Percentiles rank a stretch among this genome's conserved stretches.
Conservation (phyloP, 30 jellyfish, hydroid and myxozoan genomes). For the Hydra vulgaris region DNA sequence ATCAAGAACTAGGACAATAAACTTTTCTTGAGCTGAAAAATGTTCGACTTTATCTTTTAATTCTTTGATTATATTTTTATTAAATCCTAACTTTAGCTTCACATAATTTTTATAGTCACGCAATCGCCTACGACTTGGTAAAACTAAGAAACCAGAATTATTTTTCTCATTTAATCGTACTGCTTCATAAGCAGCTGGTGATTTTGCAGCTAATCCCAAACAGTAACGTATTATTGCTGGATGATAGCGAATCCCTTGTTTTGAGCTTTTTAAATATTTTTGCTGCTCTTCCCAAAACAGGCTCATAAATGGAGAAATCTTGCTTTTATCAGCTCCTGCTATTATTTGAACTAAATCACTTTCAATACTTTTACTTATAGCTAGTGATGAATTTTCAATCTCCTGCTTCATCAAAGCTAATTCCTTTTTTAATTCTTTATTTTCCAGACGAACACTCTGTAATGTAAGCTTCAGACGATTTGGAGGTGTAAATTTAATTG, state of each 20-base stretch:
- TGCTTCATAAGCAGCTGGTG: conserved; percentile 57
- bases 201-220: conserved; percentile 41
- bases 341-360: conserved; percentile 33
- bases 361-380: conserved; percentile 20
- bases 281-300: conserved; percentile 74
- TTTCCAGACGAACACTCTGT: conserved; percentile 38
- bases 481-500: conserved; percentile 35
- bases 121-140: conserved; percentile 54
- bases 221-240: conserved; percentile 61
- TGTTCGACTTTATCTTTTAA: conserved; percentile 16
- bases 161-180: conserved; percentile 29
- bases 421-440: conserved; percentile 29
- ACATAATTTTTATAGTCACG: conserved; percentile 45
- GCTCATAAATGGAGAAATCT: conserved; percentile 55
- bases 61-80: conserved; percentile 29
- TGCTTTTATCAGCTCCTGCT: conserved; percentile 9
- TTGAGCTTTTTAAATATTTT: conserved; percentile 34
- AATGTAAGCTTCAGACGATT: conserved; percentile 30
- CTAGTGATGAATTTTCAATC: conserved; percentile 10
- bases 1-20: conserved; percentile 37
- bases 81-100: conserved; percentile 50
- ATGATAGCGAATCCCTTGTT: conserved; percentile 46
- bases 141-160: conserved; percentile 30
- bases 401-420: conserved; percentile 25
- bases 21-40: conserved; percentile 27